Evolutionary conservation across 1,140 invertebrate species (phyloP).

Genomic region (Mycetomoellerius zeteki): DNA sequence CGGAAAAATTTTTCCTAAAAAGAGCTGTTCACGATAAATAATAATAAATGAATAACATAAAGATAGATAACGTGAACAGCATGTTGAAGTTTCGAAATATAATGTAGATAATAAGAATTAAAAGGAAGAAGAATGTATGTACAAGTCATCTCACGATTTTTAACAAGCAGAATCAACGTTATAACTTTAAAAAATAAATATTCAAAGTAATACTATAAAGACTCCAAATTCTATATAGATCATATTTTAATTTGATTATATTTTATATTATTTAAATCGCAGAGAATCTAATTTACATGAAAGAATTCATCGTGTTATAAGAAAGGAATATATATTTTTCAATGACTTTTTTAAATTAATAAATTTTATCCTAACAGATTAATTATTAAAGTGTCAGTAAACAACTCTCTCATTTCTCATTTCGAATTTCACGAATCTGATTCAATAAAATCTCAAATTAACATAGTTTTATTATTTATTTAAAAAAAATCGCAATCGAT

Average conservation of each 20-base stretch:
- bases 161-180: not conserved
- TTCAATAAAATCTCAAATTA: not conserved
- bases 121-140: not conserved
- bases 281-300: not conserved
- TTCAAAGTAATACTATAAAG: not conserved
- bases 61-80: too few relatives aligned
- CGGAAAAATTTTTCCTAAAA: conserved; percentile 35
- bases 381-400: not conserved
- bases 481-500: not conserved
- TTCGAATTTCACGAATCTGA: not conserved
- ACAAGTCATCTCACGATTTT: not conserved
- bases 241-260: not conserved
- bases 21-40: not conserved
- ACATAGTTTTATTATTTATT: not conserved
- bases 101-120: not conserved
- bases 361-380: not conserved
- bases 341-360: not conserved
- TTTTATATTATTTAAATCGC: not conserved
- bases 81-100: not conserved
- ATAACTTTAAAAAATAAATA: not conserved
- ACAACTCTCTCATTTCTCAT: not conserved
- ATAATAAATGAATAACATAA: not conserved
- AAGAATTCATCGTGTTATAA: not conserved
- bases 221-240: not conserved
- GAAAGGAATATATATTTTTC: not conserved